Base-by-base conservation (phyloP, 2,113 vertebrate species). In the Oncorhynchus masou region DNA sequence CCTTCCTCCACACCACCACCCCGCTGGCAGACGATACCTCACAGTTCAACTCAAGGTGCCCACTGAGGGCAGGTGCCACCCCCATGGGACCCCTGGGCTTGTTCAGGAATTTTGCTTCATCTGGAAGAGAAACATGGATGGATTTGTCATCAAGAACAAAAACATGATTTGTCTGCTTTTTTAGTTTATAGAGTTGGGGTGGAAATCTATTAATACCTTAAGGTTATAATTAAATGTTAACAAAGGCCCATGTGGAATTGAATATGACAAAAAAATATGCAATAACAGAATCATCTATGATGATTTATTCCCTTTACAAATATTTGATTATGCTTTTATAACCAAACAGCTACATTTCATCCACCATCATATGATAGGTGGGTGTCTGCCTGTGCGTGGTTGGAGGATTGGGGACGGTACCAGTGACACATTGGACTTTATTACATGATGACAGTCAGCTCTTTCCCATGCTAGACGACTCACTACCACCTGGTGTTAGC, bases 1-100 rank as follows among this genome's bases (percentile, higher is more conserved):
- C 94, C 87, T 95, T 97, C 90, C 83, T 95, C 97, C 96, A 97
- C 0, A 92, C 92, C 79, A 95, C 96, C 0, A 85, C 81, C 0
- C 86, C 94, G 51, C 91, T 92, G 22, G 92, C 89, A 75, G 94
- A 90, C 78, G 92, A 91, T 73, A 96, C 93, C 86, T 96, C 93
- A 0, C 96, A 96, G 89, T 75, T 95, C 85, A 98, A 90, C 89
- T 95, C 93, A 49, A 97, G 92, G 82, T 90, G 91, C 57, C 94
- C 95, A 70, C 91, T 93, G 29, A 93, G 90, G 19, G 84, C 77
- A 0, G 94, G 85, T n/a, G 89, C 85, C 74, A 93, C 72, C 48
- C 90, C 90, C 81, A 88, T 86, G 20, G 89, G 7, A 31, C 87
- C 85, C 83, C 87, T 89, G n/a, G 91, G 77, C 81, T 93, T 94